Evolutionary conservation across 2,888 invertebrate species (phyloP).

Genomic region (Smittia aterrima): DNA sequence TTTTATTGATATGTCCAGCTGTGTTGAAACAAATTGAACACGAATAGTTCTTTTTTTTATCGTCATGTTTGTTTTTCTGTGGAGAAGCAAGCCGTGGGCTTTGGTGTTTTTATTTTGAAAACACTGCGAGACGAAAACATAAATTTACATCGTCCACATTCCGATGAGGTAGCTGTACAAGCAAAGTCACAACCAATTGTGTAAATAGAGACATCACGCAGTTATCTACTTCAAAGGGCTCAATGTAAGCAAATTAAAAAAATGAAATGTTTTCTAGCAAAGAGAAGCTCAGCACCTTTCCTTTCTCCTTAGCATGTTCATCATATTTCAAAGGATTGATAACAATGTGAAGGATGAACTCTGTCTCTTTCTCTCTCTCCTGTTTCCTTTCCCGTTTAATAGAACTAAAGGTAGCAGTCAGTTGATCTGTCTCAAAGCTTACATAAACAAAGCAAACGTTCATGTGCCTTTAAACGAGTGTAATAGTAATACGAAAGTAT

Average conservation of each 20-base stretch:
- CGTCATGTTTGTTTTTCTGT: conserved; percentile 10
- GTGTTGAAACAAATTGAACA: conserved; percentile 42
- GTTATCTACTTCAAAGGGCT: too few species aligned
- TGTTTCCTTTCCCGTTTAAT: too few species aligned
- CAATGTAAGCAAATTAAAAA: too few species aligned
- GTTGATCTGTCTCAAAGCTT: conserved; percentile 5
- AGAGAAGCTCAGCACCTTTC: too few species aligned
- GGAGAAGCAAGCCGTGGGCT: background rate
- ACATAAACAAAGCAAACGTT: background rate
- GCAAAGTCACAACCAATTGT: background rate
- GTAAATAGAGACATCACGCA: too few species aligned
- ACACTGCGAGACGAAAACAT: background rate
- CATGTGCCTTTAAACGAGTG: conserved; percentile 15
- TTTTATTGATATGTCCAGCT: conserved; percentile 41
- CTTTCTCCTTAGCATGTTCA: too few species aligned
- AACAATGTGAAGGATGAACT: too few species aligned
- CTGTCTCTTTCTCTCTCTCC: too few species aligned
- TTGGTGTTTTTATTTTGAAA: background rate
- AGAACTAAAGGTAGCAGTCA: background rate
- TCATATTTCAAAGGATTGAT: too few species aligned
- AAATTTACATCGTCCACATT: conserved; percentile 24
- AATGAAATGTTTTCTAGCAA: too few species aligned
- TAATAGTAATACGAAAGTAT: conserved; percentile 20
- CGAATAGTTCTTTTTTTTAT: conserved; percentile 25
- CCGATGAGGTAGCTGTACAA: conserved; percentile 29